Evolutionary conservation across 2,888 invertebrate species (phyloP), one percentile per base, ranked within the genome.

Genomic region (Peribatodes rhomboidaria): DNA sequence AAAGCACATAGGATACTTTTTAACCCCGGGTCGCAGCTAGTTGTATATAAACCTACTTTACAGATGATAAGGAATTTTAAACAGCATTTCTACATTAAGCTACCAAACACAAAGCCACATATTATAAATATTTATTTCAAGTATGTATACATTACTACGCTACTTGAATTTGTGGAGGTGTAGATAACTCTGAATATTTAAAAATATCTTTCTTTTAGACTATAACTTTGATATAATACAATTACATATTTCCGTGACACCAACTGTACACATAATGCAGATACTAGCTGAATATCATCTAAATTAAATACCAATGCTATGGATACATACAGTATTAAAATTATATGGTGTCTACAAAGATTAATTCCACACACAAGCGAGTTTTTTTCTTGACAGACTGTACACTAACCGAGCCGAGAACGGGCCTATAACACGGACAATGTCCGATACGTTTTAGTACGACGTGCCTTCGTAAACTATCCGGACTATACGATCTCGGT

Each of bases 61-160:
- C 13, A 20, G 20, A 20, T 46, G n/a, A 22, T 22, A 7, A 22
- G 46, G 22, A 22, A 13, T 46, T 13, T 18, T 18, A 41, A 41
- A 42, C 42, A 10, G 18, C 42, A 39, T 46, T 44, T 47, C 47
- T 47, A 41, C 35, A 13, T 6, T 37, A 31, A 14, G 18, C 54
- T 49, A 27, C 22, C 55, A 71, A 77, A 78, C 71, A 75, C 71
- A 69, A 68, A 57, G 65, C 52, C 65, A 68, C 67, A 58, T 72
- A 70, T 71, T 73, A 75, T 74, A 76, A 78, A 75, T 76, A 74
- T 75, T 75, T 78, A 78, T 79, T 78, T 68, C 70, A 74, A 61
- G 46, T 70, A 76, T 67, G 68, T 74, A 75, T 57, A 63, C 56
- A 57, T 61, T 61, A 71, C 78, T 76, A 75, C 67, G 67, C 74